Evolutionary conservation across 2,797 vertebrate species (phyloP), one percentile per base, ranked within the genome.

Genomic region (Philypnodon macrostomus): DNA sequence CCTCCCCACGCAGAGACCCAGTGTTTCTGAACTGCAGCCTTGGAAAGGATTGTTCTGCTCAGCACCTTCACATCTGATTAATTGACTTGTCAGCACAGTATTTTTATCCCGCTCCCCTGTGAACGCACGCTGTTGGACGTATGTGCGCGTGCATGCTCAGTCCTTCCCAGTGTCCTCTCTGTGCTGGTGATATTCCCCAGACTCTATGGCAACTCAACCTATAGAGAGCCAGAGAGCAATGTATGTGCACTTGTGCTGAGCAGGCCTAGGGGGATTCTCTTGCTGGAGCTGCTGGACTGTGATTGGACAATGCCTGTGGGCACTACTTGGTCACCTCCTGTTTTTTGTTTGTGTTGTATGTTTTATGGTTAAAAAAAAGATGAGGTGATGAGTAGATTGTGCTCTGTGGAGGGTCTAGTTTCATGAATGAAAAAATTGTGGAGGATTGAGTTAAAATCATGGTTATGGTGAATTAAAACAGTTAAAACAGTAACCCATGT

Each of bases 71-170:
- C 88, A 87, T 88, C 89, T 91, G 89, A 91, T 91, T 91, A 91
- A 91, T 91, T 90, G 89, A 91, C 88, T 90, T 91, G 90, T 91
- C 90, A 90, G 90, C 89, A 91, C 75, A 86, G 89, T 91, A 91
- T 91, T 91, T 91, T 90, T 90, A 90, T 91, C 88, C 84, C 54
- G 67, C 67, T 90, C 87, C 85, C 87, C 65, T 75, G 86, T 86
- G 85, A 79, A 37, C 4, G 52, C 67, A 7, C 53, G 34, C 56
- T 57, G 63, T 69, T 30, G 38, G 32, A 46, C 63, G 45, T 39
- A 19, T 12, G 42, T 40, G 47, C 52, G 50, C 17, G 49, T 19
- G 56, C 23, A 60, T 18, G 54, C 36, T 79, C 70, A 90, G 87
- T 87, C 88, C 86, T 91, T 90, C 73, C 75, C 77, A 69, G 77